Percentiles rank a stretch among this genome's conserved stretches.
Evolutionary conservation across 2,888 invertebrate species (phyloP).

Genomic region (Calameuta filiformis): DNA sequence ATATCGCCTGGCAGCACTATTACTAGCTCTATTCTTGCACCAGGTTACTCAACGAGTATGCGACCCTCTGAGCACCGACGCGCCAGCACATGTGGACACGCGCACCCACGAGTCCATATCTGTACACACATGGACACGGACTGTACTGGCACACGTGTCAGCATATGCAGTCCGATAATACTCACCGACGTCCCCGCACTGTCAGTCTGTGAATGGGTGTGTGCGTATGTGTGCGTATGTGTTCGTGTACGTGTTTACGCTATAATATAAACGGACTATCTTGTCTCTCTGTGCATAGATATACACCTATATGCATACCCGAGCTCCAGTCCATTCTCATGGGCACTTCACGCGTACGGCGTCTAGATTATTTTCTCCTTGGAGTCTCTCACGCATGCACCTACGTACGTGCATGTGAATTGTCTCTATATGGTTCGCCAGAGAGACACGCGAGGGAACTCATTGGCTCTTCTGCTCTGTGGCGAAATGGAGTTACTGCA

Average conservation of each 20-base stretch:
- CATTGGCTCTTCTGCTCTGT: not conserved
- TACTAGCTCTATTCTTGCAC: slow-evolving; percentile 58
- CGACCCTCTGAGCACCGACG: slow-evolving; percentile 13
- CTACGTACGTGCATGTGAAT: not conserved
- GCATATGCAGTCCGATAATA: not conserved
- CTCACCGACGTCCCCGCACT: slow-evolving; percentile 12
- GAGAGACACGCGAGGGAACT: slow-evolving; percentile 16
- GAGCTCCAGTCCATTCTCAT: not conserved
- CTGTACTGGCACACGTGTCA: not conserved
- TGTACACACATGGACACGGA: not conserved
- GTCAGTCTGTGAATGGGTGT: not conserved
- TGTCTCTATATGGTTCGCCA: not conserved
- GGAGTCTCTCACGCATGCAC: not conserved
- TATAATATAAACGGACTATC: not conserved
- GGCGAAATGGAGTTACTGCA: not conserved
- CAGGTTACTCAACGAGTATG: slow-evolving; percentile 39
- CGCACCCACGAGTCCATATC: slow-evolving; percentile 15
- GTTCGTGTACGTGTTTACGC: not conserved
- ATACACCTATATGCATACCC: not conserved
- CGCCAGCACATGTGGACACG: slow-evolving; percentile 6
- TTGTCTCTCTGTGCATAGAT: not conserved
- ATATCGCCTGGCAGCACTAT: slow-evolving; percentile 47
- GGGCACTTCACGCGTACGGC: not conserved
- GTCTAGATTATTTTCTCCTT: not conserved
- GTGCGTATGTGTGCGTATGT: not conserved